These are phyloP conservation scores for Abrostola tripartita DNA, from an alignment of 2,888 invertebrate species.

Conservation along the genomic window DNA sequence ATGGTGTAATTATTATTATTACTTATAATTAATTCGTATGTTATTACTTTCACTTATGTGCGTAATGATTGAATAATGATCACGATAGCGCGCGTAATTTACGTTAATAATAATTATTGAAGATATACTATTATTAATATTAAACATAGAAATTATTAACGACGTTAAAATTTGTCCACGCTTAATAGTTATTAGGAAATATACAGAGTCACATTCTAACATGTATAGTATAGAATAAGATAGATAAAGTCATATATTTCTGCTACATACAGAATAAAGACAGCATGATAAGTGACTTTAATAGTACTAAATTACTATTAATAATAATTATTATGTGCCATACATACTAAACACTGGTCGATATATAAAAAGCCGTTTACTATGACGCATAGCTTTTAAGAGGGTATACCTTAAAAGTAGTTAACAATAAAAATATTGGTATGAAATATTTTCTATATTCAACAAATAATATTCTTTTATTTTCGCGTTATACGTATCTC, in stretches of 20 bases:
- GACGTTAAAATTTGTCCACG: conserved; percentile 59
- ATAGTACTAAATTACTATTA: conserved; percentile 56
- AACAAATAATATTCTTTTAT: conserved; percentile 68
- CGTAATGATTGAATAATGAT: conserved; percentile 77
- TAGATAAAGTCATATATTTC: conserved; percentile 55
- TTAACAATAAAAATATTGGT: conserved; percentile 84
- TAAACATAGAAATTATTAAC: conserved; percentile 59
- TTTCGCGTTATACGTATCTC: conserved; percentile 68
- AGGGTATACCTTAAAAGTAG: conserved; percentile 82
- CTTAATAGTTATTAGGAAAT: conserved; percentile 57
- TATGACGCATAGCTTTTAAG: conserved; percentile 72
- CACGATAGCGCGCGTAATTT: conserved; percentile 65
- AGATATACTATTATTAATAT: conserved; percentile 56
- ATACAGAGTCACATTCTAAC: conserved; percentile 69
- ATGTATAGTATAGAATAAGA: conserved; percentile 62
- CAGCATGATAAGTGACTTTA: conserved; percentile 66
- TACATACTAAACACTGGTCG: conserved; percentile 70
- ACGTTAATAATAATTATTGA: conserved; percentile 49
- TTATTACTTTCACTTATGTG: conserved; percentile 71
- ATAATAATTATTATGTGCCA: conserved; percentile 57
- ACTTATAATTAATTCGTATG: conserved; percentile 82
- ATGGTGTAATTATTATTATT: conserved; percentile 74
- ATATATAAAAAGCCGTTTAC: conserved; percentile 69
- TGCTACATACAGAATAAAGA: conserved; percentile 61
- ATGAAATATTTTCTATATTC: conserved; percentile 74